These are phyloP conservation scores for Microtus ochrogaster DNA, from an alignment of 2,113 vertebrate species.

Conservation along the genomic window DNA sequence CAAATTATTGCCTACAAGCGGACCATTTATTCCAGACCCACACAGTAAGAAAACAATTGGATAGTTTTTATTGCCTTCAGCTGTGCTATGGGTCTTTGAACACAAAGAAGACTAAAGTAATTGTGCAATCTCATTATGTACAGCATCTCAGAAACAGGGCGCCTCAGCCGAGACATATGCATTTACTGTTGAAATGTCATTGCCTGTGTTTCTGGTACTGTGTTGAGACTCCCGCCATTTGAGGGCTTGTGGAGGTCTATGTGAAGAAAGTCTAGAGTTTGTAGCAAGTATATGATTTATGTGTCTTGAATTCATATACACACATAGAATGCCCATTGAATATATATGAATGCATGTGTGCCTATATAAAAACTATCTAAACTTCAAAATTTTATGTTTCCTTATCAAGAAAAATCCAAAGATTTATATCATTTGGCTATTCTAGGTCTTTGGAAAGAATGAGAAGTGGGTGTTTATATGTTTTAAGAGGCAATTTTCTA, in stretches of 20 bases:
- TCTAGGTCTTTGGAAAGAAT: conserved; percentile 66
- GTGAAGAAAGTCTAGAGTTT: not conserved
- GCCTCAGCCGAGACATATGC: conserved; percentile 51
- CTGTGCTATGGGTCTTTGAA: conserved; percentile 67
- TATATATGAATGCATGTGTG: not conserved
- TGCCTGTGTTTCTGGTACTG: not conserved
- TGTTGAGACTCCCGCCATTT: not conserved
- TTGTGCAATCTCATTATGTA: conserved; percentile 69
- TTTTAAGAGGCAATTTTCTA: conserved; percentile 79
- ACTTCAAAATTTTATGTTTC: conserved; percentile 81
- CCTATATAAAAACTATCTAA: not conserved
- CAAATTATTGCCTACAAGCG: conserved; percentile 57
- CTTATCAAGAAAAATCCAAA: conserved; percentile 78
- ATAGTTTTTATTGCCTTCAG: conserved; percentile 75
- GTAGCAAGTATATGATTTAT: conserved; percentile 21
- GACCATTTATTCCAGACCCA: conserved; percentile 70
- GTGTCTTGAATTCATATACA: not conserved
- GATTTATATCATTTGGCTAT: conserved; percentile 72
- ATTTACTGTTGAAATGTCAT: conserved; percentile 29
- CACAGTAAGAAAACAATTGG: conserved; percentile 71
- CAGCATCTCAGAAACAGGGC: conserved; percentile 34
- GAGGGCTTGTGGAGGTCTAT: not conserved
- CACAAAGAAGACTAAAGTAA: conserved; percentile 70
- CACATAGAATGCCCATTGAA: not conserved
- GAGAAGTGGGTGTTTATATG: conserved; percentile 71